Evolutionary conservation across 2,888 invertebrate species (phyloP).

Genomic region (Xestia xanthographa): DNA sequence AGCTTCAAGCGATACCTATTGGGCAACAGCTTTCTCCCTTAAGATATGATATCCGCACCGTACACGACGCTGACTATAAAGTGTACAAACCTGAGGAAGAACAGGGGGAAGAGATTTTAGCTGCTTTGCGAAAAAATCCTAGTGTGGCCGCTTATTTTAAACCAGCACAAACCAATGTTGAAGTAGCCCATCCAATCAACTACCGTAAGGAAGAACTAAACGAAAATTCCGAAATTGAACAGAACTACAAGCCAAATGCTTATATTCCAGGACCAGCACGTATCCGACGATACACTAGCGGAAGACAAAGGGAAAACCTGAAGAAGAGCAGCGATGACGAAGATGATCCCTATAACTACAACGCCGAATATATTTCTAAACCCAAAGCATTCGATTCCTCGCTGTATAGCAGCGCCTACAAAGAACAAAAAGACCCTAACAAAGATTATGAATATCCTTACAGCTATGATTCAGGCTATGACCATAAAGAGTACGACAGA

Average conservation of each 20-base stretch:
- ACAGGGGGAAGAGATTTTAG: slow-evolving; percentile 84
- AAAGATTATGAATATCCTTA: slow-evolving; percentile 88
- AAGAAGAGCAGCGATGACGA: slow-evolving; percentile 82
- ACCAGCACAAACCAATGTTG: slow-evolving; percentile 84
- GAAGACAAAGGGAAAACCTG: slow-evolving; percentile 82
- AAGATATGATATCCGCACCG: slow-evolving; percentile 86
- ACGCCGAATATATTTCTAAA: slow-evolving; percentile 86
- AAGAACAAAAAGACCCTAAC: slow-evolving; percentile 81
- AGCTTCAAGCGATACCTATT: slow-evolving; percentile 70
- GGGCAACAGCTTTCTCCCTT: slow-evolving; percentile 80
- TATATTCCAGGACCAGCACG: slow-evolving; percentile 87
- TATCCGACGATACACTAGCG: slow-evolving; percentile 88
- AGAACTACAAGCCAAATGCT: slow-evolving; percentile 88
- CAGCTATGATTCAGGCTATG: slow-evolving; percentile 87
- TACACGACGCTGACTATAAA: slow-evolving; percentile 88
- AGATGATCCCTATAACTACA: slow-evolving; percentile 89
- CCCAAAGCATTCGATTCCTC: slow-evolving; percentile 89
- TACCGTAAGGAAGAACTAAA: slow-evolving; percentile 84
- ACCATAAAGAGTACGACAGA: slow-evolving; percentile 89
- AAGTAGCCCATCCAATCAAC: slow-evolving; percentile 85
- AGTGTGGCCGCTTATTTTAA: slow-evolving; percentile 86
- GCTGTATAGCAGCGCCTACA: slow-evolving; percentile 86
- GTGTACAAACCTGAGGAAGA: slow-evolving; percentile 87
- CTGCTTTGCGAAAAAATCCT: slow-evolving; percentile 86
- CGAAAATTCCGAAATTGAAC: slow-evolving; percentile 81